Conservation (phyloP, 2,888 invertebrate species). For the Resseliella maxima region DNA sequence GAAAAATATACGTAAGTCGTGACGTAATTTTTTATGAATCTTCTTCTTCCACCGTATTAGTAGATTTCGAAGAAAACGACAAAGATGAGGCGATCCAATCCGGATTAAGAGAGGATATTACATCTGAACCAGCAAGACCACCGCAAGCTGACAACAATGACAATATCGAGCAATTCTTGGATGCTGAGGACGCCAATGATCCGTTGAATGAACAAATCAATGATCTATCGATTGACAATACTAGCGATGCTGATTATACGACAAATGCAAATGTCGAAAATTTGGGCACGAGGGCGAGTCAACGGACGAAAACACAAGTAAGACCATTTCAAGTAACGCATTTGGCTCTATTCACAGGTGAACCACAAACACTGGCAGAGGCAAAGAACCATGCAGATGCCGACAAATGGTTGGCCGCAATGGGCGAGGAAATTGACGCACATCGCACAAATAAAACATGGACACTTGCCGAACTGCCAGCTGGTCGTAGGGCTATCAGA, state of each 20-base stretch:
- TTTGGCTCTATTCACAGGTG: neutral
- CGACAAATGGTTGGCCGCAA: slow-evolving; percentile 59
- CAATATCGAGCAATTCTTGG: too few species aligned
- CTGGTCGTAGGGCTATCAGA: slow-evolving; percentile 57
- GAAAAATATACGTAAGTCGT: slow-evolving; percentile 31
- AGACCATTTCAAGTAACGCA: neutral
- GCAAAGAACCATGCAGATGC: neutral
- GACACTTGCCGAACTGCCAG: slow-evolving; percentile 59
- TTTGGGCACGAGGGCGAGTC: neutral
- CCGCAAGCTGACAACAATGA: neutral
- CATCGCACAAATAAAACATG: slow-evolving; percentile 59
- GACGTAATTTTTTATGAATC: slow-evolving; percentile 56
- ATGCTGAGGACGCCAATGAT: neutral
- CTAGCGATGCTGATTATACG: neutral
- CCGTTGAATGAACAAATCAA: neutral
- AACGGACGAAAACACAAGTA: neutral
- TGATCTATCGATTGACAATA: neutral
- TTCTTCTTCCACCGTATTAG: slow-evolving; percentile 58
- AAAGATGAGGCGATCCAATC: neutral
- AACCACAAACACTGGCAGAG: neutral
- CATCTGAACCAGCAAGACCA: neutral
- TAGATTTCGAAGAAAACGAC: slow-evolving; percentile 58
- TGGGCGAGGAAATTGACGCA: slow-evolving; percentile 60
- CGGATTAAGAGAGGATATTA: neutral
- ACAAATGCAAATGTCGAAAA: neutral